Conservation (phyloP, 1,140 invertebrate species). For the Notospermus geniculatus region DNA sequence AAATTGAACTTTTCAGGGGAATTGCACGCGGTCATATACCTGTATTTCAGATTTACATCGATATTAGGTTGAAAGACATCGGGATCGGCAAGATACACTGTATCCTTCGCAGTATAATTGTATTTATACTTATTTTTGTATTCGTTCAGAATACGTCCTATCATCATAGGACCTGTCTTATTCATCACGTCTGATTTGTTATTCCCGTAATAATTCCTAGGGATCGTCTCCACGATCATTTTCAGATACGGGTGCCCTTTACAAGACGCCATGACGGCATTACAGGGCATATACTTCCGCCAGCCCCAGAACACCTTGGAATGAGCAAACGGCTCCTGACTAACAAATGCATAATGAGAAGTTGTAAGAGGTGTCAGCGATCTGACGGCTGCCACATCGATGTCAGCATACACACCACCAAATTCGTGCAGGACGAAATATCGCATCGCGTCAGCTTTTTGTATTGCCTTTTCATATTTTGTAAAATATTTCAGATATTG, state of each 20-base stretch:
- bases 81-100: conserved; percentile 4
- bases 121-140: neutral
- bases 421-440: conserved; percentile 6
- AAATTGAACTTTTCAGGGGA: neutral
- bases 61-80: neutral
- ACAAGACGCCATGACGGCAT: conserved; percentile 1
- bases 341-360: neutral
- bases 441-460: conserved; percentile 4
- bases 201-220: conserved; percentile 6
- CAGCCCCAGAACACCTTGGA: neutral
- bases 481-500: neutral
- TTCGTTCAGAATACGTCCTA: conserved; percentile 2
- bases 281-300: neutral
- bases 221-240: conserved; percentile 1
- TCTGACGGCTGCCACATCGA: conserved; percentile 4
- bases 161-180: conserved; percentile 8
- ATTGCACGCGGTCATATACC: neutral
- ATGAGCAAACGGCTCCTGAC: conserved; percentile 6
- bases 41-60: neutral
- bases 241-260: neutral
- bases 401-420: conserved; percentile 5
- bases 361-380: neutral
- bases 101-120: neutral
- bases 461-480: conserved; percentile 6
- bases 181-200: conserved; percentile 4